phyloP scores from a whole-genome alignment of 1,140 invertebrate genomes.

The Manduca sexta region DNA sequence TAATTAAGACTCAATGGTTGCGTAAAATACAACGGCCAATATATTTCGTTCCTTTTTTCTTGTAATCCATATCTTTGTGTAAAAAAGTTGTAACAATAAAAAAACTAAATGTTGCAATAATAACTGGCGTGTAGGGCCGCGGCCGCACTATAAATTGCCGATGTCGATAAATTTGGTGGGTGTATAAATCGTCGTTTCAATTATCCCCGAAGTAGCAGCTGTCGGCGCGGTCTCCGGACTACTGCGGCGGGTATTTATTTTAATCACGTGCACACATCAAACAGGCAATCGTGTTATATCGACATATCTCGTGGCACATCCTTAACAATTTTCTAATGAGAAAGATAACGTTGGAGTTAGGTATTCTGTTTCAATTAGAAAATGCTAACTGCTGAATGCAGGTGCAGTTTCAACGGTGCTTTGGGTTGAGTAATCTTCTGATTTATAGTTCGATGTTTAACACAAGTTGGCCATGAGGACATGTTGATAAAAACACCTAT shows the following conservation, averaged over 20 bases:
- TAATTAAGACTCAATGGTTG: conserved; percentile 9
- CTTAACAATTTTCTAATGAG: conserved; percentile 14
- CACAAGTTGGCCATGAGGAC: too few relatives aligned
- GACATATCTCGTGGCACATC: conserved; percentile 45
- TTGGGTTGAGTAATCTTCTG: too few relatives aligned
- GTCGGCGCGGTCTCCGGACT: conserved; percentile 36
- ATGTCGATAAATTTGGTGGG: conserved; percentile 66
- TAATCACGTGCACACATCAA: conserved; percentile 58
- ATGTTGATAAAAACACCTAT: too few relatives aligned
- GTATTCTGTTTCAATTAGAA: too few relatives aligned
- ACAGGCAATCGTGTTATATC: conserved; percentile 43
- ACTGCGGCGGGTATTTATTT: conserved; percentile 62
- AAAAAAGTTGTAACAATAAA: too few relatives aligned
- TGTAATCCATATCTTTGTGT: too few relatives aligned
- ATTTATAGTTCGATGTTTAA: too few relatives aligned
- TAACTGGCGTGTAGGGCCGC: conserved; percentile 21
- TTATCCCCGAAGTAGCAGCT: conserved; percentile 62
- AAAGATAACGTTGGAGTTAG: too few relatives aligned
- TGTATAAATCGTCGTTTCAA: conserved; percentile 69
- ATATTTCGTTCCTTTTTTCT: too few relatives aligned
- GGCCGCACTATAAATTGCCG: conserved; percentile 43
- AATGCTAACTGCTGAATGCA: too few relatives aligned
- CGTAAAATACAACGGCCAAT: too few relatives aligned
- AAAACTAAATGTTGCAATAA: conserved; percentile 5
- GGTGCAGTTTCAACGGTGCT: too few relatives aligned